Evolutionary conservation across 2,888 invertebrate species (phyloP).

Genomic region (Drosophila recens): DNA sequence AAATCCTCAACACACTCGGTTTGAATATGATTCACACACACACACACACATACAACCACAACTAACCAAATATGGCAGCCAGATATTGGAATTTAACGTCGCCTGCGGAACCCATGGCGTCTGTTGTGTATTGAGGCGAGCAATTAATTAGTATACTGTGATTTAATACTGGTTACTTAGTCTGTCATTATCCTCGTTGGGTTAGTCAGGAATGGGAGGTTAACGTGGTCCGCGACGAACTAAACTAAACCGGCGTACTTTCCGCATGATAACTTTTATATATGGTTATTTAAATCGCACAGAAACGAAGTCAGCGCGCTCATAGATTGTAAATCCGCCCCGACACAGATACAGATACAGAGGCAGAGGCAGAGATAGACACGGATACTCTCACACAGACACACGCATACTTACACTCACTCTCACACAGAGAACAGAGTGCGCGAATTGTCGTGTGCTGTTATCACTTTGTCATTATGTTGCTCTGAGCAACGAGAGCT

Average conservation of each 20-base stretch:
- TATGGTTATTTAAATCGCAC: constrained; percentile 47
- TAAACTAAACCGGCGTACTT: constrained; percentile 59
- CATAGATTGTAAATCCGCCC: constrained; percentile 31
- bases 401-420: background rate
- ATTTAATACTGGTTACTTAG: background rate
- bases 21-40: background rate
- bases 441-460: constrained; percentile 29
- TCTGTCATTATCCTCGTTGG: constrained; percentile 36
- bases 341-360: constrained; percentile 6
- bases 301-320: constrained; percentile 4
- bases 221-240: constrained; percentile 40
- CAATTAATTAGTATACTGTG: background rate
- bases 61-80: constrained; percentile 82
- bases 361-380: background rate
- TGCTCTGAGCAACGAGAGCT: constrained; percentile 48
- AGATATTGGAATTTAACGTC: constrained; percentile 78
- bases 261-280: constrained; percentile 68
- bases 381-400: constrained; percentile 3
- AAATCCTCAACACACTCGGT: background rate
- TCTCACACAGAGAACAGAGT: constrained; percentile 31
- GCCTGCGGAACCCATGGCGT: constrained; percentile 35
- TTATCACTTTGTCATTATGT: constrained; percentile 63
- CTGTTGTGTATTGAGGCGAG: background rate
- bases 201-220: background rate
- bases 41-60: background rate